Conservation (phyloP, 2,888 invertebrate genomes). For the Colletes collaris region DNA sequence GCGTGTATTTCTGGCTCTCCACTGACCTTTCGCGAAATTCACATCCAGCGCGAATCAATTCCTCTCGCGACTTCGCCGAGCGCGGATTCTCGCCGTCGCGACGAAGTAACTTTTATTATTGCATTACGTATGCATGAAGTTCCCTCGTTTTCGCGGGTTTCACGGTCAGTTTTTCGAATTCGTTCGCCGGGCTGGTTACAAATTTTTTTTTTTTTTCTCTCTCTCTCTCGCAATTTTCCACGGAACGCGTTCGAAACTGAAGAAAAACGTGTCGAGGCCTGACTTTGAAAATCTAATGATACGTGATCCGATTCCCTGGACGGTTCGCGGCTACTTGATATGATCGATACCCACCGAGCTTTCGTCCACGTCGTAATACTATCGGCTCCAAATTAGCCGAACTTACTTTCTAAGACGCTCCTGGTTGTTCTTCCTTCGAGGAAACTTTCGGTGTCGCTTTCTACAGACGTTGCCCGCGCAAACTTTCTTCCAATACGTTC, state of each 20-base stretch:
- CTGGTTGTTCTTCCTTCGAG: neutral
- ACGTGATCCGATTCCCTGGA: constrained; percentile 12
- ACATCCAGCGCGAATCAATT: neutral
- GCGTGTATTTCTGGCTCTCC: neutral
- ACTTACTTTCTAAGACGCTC: constrained; percentile 16
- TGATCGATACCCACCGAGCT: constrained; percentile 24
- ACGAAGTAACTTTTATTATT: constrained; percentile 28
- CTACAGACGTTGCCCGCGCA: neutral
- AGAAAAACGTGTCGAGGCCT: neutral
- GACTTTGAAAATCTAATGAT: neutral
- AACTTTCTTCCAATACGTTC: constrained; percentile 1
- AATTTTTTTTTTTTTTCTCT: neutral
- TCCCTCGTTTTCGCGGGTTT: neutral
- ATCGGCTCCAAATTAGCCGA: constrained; percentile 15
- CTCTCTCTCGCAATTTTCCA: neutral
- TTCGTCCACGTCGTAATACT: constrained; percentile 9
- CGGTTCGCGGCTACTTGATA: constrained; percentile 23
- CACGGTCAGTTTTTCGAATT: neutral
- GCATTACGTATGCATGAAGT: constrained; percentile 18
- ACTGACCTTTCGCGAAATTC: neutral
- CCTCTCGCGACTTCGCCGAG: neutral
- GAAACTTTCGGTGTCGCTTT: constrained; percentile 19
- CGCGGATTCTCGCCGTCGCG: neutral
- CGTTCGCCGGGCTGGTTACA: neutral
- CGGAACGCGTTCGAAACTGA: neutral